These are phyloP conservation scores for Peromyscus nudipes DNA, from an alignment of 2,797 vertebrate species.

Conservation along the genomic window DNA sequence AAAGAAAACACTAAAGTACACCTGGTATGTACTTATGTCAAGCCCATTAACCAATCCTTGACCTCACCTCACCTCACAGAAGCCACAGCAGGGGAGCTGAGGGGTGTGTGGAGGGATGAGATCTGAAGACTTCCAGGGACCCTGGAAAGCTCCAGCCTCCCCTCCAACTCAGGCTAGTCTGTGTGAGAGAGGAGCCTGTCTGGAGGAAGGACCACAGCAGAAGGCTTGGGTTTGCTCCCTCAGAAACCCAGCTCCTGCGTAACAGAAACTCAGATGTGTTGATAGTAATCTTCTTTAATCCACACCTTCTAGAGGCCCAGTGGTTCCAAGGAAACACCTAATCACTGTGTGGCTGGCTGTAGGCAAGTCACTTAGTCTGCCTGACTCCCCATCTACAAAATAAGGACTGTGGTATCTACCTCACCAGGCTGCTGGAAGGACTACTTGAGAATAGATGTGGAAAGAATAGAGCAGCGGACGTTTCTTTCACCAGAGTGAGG, in stretches of 20 bases:
- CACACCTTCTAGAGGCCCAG: not conserved
- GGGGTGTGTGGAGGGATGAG: not conserved
- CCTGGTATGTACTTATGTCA: not conserved
- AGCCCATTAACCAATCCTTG: not conserved
- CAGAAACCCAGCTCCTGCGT: not conserved
- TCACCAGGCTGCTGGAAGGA: not conserved
- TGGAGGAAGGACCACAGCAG: not conserved
- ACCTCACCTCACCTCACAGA: conserved; percentile 28
- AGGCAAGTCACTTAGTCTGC: not conserved
- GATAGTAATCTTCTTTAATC: not conserved
- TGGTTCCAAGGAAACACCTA: not conserved
- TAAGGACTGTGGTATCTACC: not conserved
- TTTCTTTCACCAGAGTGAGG: not conserved
- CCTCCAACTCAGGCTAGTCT: not conserved
- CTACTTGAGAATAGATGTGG: not conserved
- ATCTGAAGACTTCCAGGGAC: not conserved
- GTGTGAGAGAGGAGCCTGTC: not conserved
- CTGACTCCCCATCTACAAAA: not conserved
- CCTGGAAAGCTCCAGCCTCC: not conserved
- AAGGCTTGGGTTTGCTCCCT: not conserved
- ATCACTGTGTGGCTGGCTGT: not conserved
- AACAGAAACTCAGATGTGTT: not conserved
- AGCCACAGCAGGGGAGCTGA: conserved; percentile 5
- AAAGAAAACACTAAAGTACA: not conserved
- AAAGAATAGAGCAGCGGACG: not conserved